Conservation (phyloP, 2,888 invertebrate genomes). For the Odontocolon sp. region DNA sequence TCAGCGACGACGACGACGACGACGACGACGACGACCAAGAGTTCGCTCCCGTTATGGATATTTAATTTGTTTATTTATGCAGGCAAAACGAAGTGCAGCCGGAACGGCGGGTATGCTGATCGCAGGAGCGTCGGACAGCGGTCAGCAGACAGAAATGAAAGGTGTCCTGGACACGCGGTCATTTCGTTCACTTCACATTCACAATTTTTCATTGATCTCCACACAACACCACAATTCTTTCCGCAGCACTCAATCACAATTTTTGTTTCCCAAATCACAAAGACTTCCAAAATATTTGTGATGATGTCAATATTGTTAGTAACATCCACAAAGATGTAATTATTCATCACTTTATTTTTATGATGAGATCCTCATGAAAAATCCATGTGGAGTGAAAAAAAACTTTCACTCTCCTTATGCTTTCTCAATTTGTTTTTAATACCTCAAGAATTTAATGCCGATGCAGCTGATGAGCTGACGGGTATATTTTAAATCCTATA, state of each 20-base stretch:
- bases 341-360: no score
- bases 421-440: neutral
- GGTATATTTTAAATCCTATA: slow-evolving; percentile 1
- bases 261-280: no score
- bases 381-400: neutral
- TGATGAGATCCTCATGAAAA: no score
- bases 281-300: no score
- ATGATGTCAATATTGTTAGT: no score
- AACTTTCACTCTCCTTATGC: neutral
- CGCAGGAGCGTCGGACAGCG: neutral
- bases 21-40: slow-evolving; percentile 15
- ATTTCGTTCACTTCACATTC: neutral
- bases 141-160: slow-evolving; percentile 39
- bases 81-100: slow-evolving; percentile 45
- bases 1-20: neutral
- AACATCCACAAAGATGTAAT: no score
- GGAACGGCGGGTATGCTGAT: slow-evolving; percentile 19
- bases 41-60: slow-evolving; percentile 56
- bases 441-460: neutral
- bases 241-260: no score
- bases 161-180: slow-evolving; percentile 34
- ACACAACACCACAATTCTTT: no score
- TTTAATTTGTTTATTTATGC: slow-evolving; percentile 61
- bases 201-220: no score
- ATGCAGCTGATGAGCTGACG: neutral